Evolutionary conservation across 2,888 invertebrate genomes (phyloP).

Genomic region (Steinernema scapterisci): DNA sequence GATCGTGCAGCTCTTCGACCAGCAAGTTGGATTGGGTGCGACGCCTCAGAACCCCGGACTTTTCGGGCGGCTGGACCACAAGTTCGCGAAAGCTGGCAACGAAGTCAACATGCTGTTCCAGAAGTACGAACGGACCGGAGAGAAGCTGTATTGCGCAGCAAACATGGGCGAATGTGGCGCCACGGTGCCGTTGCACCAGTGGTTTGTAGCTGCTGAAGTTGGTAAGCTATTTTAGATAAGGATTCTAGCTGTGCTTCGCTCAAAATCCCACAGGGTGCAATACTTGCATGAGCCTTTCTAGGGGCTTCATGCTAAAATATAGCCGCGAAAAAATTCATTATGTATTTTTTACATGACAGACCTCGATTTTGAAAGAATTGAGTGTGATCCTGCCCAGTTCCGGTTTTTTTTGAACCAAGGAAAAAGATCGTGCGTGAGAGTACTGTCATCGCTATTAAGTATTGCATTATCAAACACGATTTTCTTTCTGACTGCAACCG

Average conservation of each 20-base stretch:
- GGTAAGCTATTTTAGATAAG: conserved; percentile 33
- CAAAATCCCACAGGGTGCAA: background rate
- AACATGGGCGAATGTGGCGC: conserved; percentile 40
- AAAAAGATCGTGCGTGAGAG: too few relatives aligned
- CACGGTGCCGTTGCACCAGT: conserved; percentile 37
- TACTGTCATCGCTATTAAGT: too few relatives aligned
- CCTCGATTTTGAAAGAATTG: too few relatives aligned
- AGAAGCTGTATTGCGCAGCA: conserved; percentile 36
- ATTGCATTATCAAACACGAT: too few relatives aligned
- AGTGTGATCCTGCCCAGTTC: too few relatives aligned
- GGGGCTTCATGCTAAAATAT: too few relatives aligned
- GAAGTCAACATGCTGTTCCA: conserved; percentile 35
- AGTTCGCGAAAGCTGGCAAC: conserved; percentile 33
- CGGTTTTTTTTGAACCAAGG: too few relatives aligned
- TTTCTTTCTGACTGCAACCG: too few relatives aligned
- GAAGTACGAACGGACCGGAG: conserved; percentile 38
- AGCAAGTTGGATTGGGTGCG: conserved; percentile 40
- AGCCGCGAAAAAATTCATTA: too few relatives aligned
- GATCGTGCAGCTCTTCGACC: conserved; percentile 40
- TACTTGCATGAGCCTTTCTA: too few relatives aligned
- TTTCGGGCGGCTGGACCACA: conserved; percentile 40
- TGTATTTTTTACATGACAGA: too few relatives aligned
- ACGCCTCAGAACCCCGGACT: conserved; percentile 36
- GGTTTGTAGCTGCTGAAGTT: conserved; percentile 33
- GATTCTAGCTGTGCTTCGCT: too few relatives aligned